These are phyloP conservation scores for Saccopteryx leptura DNA, from an alignment of 2,113 vertebrate genomes.

Conservation along the genomic window DNA sequence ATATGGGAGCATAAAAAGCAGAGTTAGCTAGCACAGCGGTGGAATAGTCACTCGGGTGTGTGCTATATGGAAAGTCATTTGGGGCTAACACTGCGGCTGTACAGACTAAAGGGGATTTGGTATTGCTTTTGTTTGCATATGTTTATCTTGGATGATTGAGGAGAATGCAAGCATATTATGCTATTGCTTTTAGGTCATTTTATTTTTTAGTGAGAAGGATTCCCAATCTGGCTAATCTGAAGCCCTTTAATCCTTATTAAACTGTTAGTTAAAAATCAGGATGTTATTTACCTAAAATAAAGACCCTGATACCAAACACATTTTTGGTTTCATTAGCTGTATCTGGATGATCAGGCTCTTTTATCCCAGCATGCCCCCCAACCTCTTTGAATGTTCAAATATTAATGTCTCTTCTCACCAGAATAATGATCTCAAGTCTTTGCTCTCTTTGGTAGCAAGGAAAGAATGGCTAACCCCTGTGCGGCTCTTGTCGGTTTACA, in stretches of 20 bases:
- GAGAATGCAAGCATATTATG: background rate
- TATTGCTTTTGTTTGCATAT: slow-evolving; percentile 48
- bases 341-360: slow-evolving; percentile 7
- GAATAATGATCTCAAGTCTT: slow-evolving; percentile 1
- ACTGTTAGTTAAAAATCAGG: slow-evolving; percentile 59
- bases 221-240: background rate
- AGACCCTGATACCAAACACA: background rate
- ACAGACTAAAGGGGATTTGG: background rate
- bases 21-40: background rate
- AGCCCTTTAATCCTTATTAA: slow-evolving; percentile 36
- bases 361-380: background rate
- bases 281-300: slow-evolving; percentile 56
- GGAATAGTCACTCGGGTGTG: background rate
- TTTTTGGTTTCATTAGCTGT: slow-evolving; percentile 56
- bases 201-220: slow-evolving; percentile 37
- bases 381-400: background rate
- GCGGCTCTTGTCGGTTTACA: background rate
- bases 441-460: slow-evolving; percentile 30
- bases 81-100: background rate
- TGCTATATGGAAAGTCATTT: background rate
- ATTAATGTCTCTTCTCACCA: background rate
- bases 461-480: background rate
- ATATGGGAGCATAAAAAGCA: background rate
- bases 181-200: background rate
- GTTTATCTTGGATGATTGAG: background rate